These are phyloP conservation scores for Lysandra coridon DNA, from an alignment of 2,888 invertebrate genomes.

Conservation along the genomic window DNA sequence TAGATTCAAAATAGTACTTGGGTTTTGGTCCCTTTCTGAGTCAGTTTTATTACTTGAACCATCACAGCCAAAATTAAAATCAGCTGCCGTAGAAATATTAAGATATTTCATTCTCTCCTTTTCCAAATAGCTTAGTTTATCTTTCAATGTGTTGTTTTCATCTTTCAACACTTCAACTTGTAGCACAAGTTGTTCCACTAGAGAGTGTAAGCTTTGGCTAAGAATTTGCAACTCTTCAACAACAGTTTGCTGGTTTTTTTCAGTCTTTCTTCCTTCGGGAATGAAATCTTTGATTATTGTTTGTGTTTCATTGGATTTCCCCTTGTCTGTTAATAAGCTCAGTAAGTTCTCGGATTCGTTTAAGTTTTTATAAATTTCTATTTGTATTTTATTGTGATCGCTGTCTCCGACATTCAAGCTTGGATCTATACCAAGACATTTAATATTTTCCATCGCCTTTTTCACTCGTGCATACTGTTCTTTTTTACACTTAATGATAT, in stretches of 20 bases:
- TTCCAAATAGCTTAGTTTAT: slow-evolving; percentile 79
- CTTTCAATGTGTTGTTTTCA: slow-evolving; percentile 81
- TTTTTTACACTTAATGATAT: slow-evolving; percentile 80
- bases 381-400: slow-evolving; percentile 73
- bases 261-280: slow-evolving; percentile 74
- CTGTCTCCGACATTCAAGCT: slow-evolving; percentile 59
- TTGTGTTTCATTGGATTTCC: slow-evolving; percentile 48
- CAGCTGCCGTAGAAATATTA: slow-evolving; percentile 57
- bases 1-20: slow-evolving; percentile 41
- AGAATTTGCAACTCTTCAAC: slow-evolving; percentile 85
- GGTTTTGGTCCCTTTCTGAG: slow-evolving; percentile 34
- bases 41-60: slow-evolving; percentile 42
- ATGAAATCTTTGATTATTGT: slow-evolving; percentile 49
- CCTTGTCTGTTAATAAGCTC: slow-evolving; percentile 60
- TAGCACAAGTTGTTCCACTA: slow-evolving; percentile 80
- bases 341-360: slow-evolving; percentile 85
- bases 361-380: slow-evolving; percentile 83
- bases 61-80: slow-evolving; percentile 50
- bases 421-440: slow-evolving; percentile 64
- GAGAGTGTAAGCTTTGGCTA: slow-evolving; percentile 80
- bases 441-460: slow-evolving; percentile 72
- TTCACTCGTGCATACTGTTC: slow-evolving; percentile 72
- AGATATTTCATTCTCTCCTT: slow-evolving; percentile 73
- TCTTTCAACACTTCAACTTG: slow-evolving; percentile 84
- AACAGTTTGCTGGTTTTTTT: slow-evolving; percentile 82